Conservation (phyloP, 2,113 vertebrate genomes). For the Hucho hucho region DNA sequence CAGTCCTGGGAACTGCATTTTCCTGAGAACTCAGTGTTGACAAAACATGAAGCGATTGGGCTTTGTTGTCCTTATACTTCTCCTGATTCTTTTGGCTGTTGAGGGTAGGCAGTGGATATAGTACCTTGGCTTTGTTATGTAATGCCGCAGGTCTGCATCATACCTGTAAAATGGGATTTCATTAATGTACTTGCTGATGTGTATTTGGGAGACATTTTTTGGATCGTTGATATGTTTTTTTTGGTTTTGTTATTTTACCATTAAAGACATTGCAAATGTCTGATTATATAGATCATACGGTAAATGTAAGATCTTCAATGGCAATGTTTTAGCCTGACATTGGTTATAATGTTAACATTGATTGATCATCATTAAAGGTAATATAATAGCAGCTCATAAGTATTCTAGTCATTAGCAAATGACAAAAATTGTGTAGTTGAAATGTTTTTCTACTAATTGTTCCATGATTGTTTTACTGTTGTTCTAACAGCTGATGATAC, state of each 20-base stretch:
- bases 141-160: constrained; percentile 6
- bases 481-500: constrained; percentile 54
- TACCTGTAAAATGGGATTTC: not conserved
- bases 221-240: too few relatives aligned
- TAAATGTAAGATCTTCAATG: not conserved
- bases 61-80: constrained; percentile 65
- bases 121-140: constrained; percentile 27
- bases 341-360: too few relatives aligned
- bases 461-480: not conserved
- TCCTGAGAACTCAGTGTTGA: constrained; percentile 51
- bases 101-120: constrained; percentile 60
- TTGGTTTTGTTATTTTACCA: not conserved
- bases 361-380: too few relatives aligned
- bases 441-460: not conserved
- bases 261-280: not conserved
- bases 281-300: too few relatives aligned
- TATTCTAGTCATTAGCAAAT: not conserved
- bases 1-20: constrained; percentile 42
- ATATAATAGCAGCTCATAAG: too few relatives aligned
- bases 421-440: not conserved
- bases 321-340: not conserved
- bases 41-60: constrained; percentile 68
- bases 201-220: not conserved
- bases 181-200: constrained; percentile 11
- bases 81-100: constrained; percentile 64